phyloP scores from a whole-genome alignment of 2,113 vertebrate species.

The Cebus imitator region DNA sequence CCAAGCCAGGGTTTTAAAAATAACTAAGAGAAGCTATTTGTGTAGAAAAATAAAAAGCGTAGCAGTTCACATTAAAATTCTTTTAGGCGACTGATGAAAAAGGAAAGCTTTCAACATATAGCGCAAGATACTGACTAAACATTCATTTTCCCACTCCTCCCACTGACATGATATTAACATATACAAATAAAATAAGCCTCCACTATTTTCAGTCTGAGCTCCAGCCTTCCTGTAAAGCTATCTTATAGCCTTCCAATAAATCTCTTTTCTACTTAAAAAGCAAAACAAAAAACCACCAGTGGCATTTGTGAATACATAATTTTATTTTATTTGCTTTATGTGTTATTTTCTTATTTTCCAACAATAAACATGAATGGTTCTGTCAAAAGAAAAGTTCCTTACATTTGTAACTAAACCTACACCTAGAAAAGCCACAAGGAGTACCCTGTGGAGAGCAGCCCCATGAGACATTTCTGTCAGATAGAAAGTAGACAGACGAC shows the following conservation, averaged over 20 bases:
- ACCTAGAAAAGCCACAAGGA: not conserved
- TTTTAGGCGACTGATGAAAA: not conserved
- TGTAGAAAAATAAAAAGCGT: not conserved
- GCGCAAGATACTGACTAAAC: too few species aligned
- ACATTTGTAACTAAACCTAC: not conserved
- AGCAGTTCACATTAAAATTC: not conserved
- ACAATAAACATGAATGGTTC: not conserved
- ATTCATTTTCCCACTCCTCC: too few species aligned
- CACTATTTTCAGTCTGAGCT: not conserved
- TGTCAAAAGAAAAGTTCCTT: not conserved
- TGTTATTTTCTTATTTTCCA: not conserved
- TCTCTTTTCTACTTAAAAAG: not conserved
- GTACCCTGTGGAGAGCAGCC: accelerated
- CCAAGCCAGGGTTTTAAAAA: not conserved
- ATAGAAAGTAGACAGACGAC: accelerated
- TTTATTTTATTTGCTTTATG: not conserved
- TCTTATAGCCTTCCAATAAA: not conserved
- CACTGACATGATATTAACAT: accelerated
- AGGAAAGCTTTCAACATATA: not conserved
- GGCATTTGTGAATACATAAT: not conserved
- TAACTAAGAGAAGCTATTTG: not conserved
- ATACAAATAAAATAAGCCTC: not conserved
- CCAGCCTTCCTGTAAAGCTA: not conserved
- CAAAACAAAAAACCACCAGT: not conserved
- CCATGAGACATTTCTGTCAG: not conserved